Evolutionary conservation across 2,888 invertebrate genomes (phyloP), one percentile per base, ranked within the genome.

Genomic region (Calliopum simillimum): DNA sequence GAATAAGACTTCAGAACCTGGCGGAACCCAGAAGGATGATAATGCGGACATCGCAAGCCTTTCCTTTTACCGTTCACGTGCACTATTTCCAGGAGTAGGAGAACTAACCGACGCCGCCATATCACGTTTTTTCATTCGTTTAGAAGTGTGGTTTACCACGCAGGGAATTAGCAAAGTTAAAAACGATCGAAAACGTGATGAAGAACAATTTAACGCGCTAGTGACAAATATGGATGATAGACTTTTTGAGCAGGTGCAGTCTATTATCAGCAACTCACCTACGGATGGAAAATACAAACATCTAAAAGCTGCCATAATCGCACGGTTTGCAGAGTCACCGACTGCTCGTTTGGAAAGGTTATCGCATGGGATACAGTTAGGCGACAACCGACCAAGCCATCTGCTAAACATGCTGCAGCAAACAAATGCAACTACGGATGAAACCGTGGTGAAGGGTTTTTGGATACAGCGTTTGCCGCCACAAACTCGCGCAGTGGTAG

Each of bases 351-450:
- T 51, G 16, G 51, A 51, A 51, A 19, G 51, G 19, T 51, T 19
- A 19, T 19, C 51, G 4, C 6, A 19, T 51, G 51, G 19, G 4
- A 51, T 51, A 51, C 51, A 51, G 51, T 21, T 51, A 51, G 51
- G 51, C 21, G 51, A 51, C 51, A 51, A 51, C 21, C 19, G 51
- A 19, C 51, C n/a, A n/a, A n/a, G n/a, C n/a, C n/a, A n/a, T n/a
- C 51, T 51, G 51, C 51, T 51, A 4, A 51, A 19, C 51, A 51
- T 51, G 19, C 51, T 51, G 51, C 51, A 51, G 51, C 51, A 51
- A 51, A 51, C 51, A 51, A 51, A 49, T n/a, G 49, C 49, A n/a
- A 49, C 49, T 19, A 49, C 49, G n/a, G 49, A 49, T 49, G 49
- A 49, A 49, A 49, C 49, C n/a, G 49, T 49, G 49, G 49, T 49